Conservation (phyloP, 2,113 vertebrate species). For the Podilymbus podiceps region DNA sequence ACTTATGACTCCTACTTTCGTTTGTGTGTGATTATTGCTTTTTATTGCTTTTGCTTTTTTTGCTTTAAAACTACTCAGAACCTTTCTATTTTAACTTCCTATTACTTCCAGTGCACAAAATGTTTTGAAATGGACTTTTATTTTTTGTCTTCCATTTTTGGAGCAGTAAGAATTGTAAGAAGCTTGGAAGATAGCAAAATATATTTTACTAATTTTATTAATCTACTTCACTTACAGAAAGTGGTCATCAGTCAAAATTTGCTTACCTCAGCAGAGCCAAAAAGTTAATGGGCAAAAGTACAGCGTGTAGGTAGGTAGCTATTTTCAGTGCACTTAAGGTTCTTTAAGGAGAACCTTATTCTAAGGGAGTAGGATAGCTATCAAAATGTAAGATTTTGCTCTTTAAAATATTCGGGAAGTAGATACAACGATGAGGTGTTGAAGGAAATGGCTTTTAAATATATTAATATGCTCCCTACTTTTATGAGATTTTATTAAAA, state of each 20-base stretch:
- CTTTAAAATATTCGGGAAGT: background rate
- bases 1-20: background rate
- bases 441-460: background rate
- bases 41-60: background rate
- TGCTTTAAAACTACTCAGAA: background rate
- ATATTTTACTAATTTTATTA: constrained; percentile 39
- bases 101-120: background rate
- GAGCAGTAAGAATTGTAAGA: background rate
- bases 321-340: constrained; percentile 23
- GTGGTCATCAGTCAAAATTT: constrained; percentile 2
- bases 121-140: background rate
- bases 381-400: background rate
- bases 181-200: background rate
- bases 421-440: background rate
- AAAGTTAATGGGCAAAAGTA: constrained; percentile 66
- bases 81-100: background rate
- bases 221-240: constrained; percentile 59
- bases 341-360: background rate
- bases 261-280: constrained; percentile 52
- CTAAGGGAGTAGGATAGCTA: background rate
- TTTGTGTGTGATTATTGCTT: background rate
- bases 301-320: constrained; percentile 49
- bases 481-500: background rate
- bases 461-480: background rate
- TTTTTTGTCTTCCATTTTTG: background rate